Evolutionary conservation across 2,888 invertebrate genomes (phyloP).

Genomic region (Acleris sparsana): DNA sequence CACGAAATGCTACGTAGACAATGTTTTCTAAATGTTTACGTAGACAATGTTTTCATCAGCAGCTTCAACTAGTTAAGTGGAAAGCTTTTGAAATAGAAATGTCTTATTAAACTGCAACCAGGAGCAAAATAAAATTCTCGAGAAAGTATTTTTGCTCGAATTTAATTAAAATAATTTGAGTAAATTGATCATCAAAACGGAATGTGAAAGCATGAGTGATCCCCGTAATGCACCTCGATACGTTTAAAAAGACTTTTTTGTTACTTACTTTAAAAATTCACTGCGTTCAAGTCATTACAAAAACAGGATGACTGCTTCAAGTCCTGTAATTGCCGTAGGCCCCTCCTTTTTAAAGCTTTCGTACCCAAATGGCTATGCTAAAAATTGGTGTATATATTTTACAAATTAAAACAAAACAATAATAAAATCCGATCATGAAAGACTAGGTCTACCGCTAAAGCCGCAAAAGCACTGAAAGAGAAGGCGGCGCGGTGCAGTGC

Average conservation of each 20-base stretch:
- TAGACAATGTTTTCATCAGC: constrained; percentile 34
- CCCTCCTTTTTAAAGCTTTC: no score
- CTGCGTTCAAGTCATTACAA: no score
- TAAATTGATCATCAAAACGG: constrained; percentile 10
- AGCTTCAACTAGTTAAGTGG: constrained; percentile 20
- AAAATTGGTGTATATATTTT: no score
- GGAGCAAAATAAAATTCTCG: constrained; percentile 18
- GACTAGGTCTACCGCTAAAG: no score
- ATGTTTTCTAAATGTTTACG: constrained; percentile 30
- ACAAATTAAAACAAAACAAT: no score
- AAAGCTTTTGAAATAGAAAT: constrained; percentile 2
- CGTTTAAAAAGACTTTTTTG: not conserved
- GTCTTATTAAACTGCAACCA: constrained; percentile 11
- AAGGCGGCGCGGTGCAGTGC: no score
- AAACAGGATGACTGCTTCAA: no score
- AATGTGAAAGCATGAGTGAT: not conserved
- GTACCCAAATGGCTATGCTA: no score
- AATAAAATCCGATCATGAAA: no score
- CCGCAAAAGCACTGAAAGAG: no score
- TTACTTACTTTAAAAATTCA: not conserved
- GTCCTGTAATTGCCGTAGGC: no score
- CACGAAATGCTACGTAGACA: constrained; percentile 19
- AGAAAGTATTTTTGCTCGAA: constrained; percentile 1
- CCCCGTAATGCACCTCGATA: not conserved
- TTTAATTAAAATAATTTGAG: constrained; percentile 14